Base-by-base conservation (phyloP, 1,140 invertebrate genomes). In the Drosophila ercepeae region DNA sequence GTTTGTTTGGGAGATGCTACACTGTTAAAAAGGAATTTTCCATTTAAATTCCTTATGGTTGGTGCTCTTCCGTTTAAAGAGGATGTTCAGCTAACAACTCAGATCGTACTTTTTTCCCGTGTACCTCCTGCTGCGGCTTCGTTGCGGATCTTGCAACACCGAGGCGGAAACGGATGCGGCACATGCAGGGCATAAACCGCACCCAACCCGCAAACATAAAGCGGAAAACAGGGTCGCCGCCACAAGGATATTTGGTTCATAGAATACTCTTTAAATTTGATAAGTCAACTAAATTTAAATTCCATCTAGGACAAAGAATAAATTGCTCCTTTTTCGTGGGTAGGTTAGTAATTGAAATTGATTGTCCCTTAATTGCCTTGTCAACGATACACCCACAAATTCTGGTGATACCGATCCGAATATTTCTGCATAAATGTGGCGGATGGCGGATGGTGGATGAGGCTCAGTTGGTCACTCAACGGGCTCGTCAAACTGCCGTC, bases 131-230 rank as follows among this genome's bases (percentile, higher is more conserved):
- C 27, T 77, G 74, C 50, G 32, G 75, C 60, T 73, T 60, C 49
- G 61, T 55, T 78, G 42, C 76, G 73, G 55, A 75, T 68, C 68
- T 68, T 61, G 57, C 73, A 74, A 68, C 49, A 41, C 53, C 34
- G 51, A 88, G 73, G 21, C 82, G 82, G 74, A 82, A 82, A 71
- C 81, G 81, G 82, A 88, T 77, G 82, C 78, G 63, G 81, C 82
- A 88, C 82, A 86, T 88, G 82, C 77, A 88, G 59, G 59, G 57
- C 59, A 69, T 59, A 52, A 84, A 84, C 82, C 82, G 61, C 82
- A 82, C 53, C 58, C 46, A 60, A 52, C 29, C 29, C 21, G 55
- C 58, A 49, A 59, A 57, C 29, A 72, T 29, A 44, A 72, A 55
- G 57, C 46, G 68, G 82, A 69, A 44, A 45, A 25, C 27, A 61